Evolutionary conservation across 2,797 vertebrate genomes (phyloP).

Genomic region (Ficedula albicollis): DNA sequence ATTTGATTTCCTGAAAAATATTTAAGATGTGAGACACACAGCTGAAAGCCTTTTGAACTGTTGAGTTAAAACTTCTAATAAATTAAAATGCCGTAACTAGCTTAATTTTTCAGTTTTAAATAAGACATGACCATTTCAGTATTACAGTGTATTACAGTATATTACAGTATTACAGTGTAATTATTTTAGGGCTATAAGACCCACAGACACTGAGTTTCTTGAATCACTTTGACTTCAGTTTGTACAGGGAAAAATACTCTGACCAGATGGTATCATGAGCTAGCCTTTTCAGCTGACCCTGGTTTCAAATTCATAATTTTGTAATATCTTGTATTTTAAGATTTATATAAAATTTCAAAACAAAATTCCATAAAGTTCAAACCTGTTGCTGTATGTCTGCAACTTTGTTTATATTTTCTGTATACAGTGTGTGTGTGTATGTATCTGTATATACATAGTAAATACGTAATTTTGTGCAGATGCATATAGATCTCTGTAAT

Average conservation of each 20-base stretch:
- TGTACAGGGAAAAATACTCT: background rate
- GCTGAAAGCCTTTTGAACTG: background rate
- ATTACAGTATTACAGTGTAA: background rate
- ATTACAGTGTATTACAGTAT: too few relatives aligned
- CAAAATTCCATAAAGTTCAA: background rate
- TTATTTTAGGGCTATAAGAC: background rate
- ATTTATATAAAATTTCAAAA: background rate
- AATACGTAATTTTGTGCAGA: background rate
- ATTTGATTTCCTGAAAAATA: background rate
- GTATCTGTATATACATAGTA: background rate
- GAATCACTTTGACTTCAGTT: background rate
- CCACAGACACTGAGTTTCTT: background rate
- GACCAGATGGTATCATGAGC: background rate
- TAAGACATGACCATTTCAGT: background rate
- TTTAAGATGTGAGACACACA: background rate
- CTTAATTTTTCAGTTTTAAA: background rate
- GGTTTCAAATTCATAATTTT: background rate
- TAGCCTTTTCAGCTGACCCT: background rate
- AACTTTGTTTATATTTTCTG: background rate
- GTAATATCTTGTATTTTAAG: background rate
- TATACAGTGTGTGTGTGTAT: background rate
- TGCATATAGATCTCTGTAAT: background rate
- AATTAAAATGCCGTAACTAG: background rate
- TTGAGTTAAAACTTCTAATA: background rate
- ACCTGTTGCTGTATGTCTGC: background rate